Percentiles rank a stretch among this genome's conserved stretches.
Evolutionary conservation across 2,888 invertebrate species (phyloP).

Genomic region (Scaeva pyrastri): DNA sequence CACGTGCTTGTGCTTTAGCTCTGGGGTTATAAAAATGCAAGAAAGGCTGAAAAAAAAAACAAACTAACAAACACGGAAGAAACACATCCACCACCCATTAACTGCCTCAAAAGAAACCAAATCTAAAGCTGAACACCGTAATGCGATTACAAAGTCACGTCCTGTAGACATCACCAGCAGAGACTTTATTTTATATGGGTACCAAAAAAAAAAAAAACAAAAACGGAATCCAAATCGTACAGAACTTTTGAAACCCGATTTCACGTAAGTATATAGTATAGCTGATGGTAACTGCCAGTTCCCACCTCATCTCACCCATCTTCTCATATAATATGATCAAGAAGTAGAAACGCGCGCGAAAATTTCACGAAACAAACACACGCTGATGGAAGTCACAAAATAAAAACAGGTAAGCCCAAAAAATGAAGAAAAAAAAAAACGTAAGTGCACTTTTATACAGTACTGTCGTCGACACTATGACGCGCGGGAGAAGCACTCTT

Average conservation of each 20-base stretch:
- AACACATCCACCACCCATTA: constrained; percentile 58
- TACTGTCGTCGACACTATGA: constrained; percentile 59
- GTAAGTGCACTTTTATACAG: constrained; percentile 39
- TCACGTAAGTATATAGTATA: neutral
- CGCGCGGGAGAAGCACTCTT: constrained; percentile 59
- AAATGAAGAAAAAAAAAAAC: constrained; percentile 26
- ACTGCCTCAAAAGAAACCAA: constrained; percentile 59
- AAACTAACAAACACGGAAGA: constrained; percentile 54
- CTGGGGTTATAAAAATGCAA: neutral
- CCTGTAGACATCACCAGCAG: constrained; percentile 37
- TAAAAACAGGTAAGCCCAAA: constrained; percentile 5
- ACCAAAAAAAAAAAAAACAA: neutral
- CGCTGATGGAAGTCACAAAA: neutral
- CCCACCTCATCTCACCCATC: neutral
- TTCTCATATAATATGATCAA: constrained; percentile 2
- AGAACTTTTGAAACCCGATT: constrained; percentile 59
- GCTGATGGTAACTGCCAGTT: neutral
- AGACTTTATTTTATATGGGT: constrained; percentile 14
- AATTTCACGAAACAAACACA: constrained; percentile 49
- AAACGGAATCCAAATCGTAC: constrained; percentile 17
- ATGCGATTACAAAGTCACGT: constrained; percentile 53
- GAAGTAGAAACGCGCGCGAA: constrained; percentile 56
- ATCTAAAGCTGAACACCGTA: constrained; percentile 37
- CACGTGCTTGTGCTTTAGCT: constrained; percentile 57
- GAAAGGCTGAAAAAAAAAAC: constrained; percentile 14